Evolutionary conservation across 1,140 invertebrate species (phyloP).

Genomic region (Zophobas morio): DNA sequence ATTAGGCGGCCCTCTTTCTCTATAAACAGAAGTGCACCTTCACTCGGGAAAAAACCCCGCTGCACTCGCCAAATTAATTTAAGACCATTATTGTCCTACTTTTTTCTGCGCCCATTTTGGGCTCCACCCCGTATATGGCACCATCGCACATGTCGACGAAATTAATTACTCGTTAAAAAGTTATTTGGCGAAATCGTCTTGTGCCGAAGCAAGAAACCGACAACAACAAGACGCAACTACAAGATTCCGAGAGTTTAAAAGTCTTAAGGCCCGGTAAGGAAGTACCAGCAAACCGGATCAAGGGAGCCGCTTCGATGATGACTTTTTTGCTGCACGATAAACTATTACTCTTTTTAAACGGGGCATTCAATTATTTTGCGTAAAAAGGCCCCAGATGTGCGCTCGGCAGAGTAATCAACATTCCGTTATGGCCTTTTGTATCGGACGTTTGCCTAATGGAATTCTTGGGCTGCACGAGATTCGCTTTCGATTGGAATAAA

Average conservation of each 20-base stretch:
- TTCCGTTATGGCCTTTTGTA: constrained; percentile 30
- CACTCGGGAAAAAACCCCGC: background rate
- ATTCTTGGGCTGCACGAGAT: background rate
- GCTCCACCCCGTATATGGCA: constrained; percentile 15
- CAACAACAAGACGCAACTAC: constrained; percentile 26
- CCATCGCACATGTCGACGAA: background rate
- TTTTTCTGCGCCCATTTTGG: constrained; percentile 1
- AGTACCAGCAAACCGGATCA: constrained; percentile 46
- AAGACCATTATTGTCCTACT: constrained; percentile 2
- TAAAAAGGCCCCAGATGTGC: constrained; percentile 22
- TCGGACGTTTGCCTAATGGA: constrained; percentile 23
- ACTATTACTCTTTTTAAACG: constrained; percentile 43
- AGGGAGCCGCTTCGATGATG: constrained; percentile 27
- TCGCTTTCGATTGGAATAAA: background rate
- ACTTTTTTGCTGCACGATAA: constrained; percentile 33
- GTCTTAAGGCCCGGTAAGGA: constrained; percentile 26
- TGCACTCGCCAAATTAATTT: constrained; percentile 5
- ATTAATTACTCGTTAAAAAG: constrained; percentile 7
- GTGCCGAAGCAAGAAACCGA: background rate
- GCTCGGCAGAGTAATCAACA: constrained; percentile 24
- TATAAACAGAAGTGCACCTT: background rate
- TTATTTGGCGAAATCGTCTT: constrained; percentile 7
- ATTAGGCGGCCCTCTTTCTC: too few species aligned
- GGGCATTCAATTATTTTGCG: constrained; percentile 41
- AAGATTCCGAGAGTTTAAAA: constrained; percentile 41